Percentiles rank a stretch among this genome's conserved stretches.
Conservation (phyloP, 2,797 vertebrate genomes). For the Oryzias sinensis region DNA sequence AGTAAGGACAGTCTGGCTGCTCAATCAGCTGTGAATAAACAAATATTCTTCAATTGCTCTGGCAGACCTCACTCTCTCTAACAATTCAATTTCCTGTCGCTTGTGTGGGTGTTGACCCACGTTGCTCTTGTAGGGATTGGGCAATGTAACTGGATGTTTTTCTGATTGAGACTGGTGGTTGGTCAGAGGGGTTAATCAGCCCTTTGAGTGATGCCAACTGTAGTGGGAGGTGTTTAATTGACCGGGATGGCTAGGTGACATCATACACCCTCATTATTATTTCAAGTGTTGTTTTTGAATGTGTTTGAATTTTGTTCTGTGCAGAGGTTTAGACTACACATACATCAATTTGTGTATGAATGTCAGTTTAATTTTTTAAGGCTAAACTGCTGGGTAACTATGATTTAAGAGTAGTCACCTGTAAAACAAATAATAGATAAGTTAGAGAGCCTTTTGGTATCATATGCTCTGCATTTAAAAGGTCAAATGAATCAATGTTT, state of each 20-base stretch:
- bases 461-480: constrained; percentile 21
- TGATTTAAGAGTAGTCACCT: not conserved
- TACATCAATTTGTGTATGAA: constrained; percentile 43
- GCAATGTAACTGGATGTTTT: constrained; percentile 64
- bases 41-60: constrained; percentile 80
- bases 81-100: constrained; percentile 81
- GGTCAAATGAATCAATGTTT: constrained; percentile 50
- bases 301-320: constrained; percentile 63
- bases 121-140: constrained; percentile 71
- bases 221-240: constrained; percentile 87
- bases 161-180: constrained; percentile 75
- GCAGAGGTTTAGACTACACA: constrained; percentile 50
- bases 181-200: constrained; percentile 85
- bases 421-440: not conserved
- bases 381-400: not conserved
- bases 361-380: constrained; percentile 4
- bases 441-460: constrained; percentile 1
- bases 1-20: constrained; percentile 59
- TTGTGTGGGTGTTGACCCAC: constrained; percentile 81
- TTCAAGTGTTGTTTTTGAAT: constrained; percentile 61
- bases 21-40: constrained; percentile 75
- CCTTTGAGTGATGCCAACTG: constrained; percentile 76
- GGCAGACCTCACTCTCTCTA: constrained; percentile 68
- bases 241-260: constrained; percentile 72
- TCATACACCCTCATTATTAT: constrained; percentile 69